Evolutionary conservation across 2,888 invertebrate genomes (phyloP).

Genomic region (Abrostola triplasia): DNA sequence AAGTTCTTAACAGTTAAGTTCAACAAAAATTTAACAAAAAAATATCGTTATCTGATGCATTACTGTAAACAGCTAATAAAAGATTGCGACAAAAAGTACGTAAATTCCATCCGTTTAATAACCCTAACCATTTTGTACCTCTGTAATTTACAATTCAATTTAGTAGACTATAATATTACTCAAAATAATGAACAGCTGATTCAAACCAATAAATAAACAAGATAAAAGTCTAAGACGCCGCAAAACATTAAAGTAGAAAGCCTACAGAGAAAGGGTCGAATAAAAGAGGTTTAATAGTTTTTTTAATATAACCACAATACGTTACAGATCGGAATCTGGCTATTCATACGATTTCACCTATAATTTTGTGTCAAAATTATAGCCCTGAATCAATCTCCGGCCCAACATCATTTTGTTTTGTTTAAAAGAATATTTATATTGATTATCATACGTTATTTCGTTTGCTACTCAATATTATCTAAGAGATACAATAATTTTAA

Average conservation of each 20-base stretch:
- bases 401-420: constrained; percentile 43
- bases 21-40: constrained; percentile 34
- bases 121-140: constrained; percentile 11
- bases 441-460: constrained; percentile 11
- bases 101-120: constrained; percentile 28
- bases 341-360: constrained; percentile 75
- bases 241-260: constrained; percentile 73
- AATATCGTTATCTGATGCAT: constrained; percentile 39
- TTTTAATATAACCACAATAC: constrained; percentile 70
- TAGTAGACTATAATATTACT: constrained; percentile 2
- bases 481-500: background rate
- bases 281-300: constrained; percentile 61
- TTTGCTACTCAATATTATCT: background rate
- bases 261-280: constrained; percentile 73
- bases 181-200: constrained; percentile 13
- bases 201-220: constrained; percentile 47
- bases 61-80: constrained; percentile 44
- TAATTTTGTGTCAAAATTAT: constrained; percentile 73
- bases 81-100: constrained; percentile 27
- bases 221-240: constrained; percentile 49
- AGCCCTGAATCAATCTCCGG: constrained; percentile 62
- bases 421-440: constrained; percentile 19
- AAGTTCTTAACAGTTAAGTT: constrained; percentile 39
- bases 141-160: constrained; percentile 21
- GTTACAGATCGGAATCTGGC: constrained; percentile 67